These are phyloP conservation scores for Hofmannophila pseudospretella DNA, from an alignment of 2,888 invertebrate species.

Conservation along the genomic window DNA sequence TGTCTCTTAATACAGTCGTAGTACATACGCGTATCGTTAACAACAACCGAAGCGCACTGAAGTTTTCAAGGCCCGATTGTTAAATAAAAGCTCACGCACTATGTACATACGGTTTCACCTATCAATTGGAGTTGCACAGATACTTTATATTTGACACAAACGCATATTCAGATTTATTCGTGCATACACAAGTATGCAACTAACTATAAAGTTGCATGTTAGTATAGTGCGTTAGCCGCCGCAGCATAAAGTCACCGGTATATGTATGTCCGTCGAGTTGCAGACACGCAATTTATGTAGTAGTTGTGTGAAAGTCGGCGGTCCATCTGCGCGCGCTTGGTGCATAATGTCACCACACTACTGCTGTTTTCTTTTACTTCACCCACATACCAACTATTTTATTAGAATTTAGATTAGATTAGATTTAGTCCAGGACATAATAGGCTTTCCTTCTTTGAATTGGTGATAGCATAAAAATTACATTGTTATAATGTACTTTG, in stretches of 20 bases:
- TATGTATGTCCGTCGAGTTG: conserved; percentile 14
- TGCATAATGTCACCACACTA: conserved; percentile 14
- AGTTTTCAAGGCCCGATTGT: no score
- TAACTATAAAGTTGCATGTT: conserved; percentile 13
- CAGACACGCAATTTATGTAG: conserved; percentile 25
- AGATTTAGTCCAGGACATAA: no score
- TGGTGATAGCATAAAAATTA: no score
- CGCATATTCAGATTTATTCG: conserved; percentile 3
- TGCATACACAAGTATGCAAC: no score
- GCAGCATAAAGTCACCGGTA: conserved; percentile 6
- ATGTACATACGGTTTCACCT: no score
- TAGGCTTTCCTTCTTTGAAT: no score
- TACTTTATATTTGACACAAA: not conserved
- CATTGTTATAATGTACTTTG: no score
- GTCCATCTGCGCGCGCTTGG: conserved; percentile 13
- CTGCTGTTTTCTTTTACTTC: conserved; percentile 11
- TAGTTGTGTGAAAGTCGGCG: conserved; percentile 22
- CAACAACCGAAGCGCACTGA: no score
- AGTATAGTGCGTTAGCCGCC: not conserved
- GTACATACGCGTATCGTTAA: no score
- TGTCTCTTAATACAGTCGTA: no score
- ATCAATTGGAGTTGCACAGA: conserved; percentile 3
- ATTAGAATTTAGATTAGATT: not conserved
- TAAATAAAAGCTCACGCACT: no score
- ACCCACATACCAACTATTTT: conserved; percentile 5